Conservation (phyloP, 1,140 invertebrate genomes). For the Lucilia sericata region DNA sequence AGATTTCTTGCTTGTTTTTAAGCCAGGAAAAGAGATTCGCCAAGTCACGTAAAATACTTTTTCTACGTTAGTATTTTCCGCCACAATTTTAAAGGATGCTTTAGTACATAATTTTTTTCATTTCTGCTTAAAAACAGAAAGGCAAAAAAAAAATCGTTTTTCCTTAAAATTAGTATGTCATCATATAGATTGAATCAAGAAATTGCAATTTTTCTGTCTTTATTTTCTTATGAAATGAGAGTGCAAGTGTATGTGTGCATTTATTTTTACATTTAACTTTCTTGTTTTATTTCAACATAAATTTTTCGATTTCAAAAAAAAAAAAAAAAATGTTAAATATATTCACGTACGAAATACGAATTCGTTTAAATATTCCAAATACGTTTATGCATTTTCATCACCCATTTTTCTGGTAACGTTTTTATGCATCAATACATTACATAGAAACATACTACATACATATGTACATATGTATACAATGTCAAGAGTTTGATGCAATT, state of each 20-base stretch:
- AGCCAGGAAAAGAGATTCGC: background rate
- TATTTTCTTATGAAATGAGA: background rate
- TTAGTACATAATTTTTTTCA: background rate
- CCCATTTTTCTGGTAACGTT: background rate
- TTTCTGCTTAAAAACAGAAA: background rate
- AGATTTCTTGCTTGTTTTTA: background rate
- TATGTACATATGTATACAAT: background rate
- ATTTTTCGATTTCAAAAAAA: background rate
- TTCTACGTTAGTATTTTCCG: background rate
- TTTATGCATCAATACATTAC: background rate
- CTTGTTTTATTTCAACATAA: background rate
- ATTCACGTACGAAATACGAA: background rate
- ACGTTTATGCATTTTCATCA: constrained; percentile 23
- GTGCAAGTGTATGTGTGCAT: background rate
- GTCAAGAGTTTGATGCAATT: background rate
- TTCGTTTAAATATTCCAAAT: constrained; percentile 11
- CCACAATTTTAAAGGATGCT: background rate
- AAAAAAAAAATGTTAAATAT: background rate
- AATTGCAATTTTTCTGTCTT: background rate
- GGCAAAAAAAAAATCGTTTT: background rate
- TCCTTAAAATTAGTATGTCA: constrained; percentile 9
- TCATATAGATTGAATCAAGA: constrained; percentile 22
- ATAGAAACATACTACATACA: background rate
- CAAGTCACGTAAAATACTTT: constrained; percentile 13
- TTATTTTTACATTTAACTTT: background rate